phyloP scores from a whole-genome alignment of 2,113 vertebrate genomes.

The Vulpes vulpes region DNA sequence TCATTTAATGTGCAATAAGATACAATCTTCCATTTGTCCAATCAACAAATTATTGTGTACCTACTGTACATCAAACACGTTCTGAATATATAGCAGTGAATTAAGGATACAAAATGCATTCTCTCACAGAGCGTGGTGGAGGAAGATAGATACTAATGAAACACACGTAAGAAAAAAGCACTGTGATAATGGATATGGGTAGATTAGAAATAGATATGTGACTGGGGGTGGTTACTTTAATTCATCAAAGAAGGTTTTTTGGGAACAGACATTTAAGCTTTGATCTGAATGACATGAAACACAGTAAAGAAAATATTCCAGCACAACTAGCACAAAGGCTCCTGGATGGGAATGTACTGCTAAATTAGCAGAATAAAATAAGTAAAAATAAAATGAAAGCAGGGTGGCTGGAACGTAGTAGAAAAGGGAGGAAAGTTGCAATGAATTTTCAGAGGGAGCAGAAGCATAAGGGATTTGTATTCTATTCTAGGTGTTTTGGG shows the following conservation, averaged over 20 bases:
- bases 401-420: background rate
- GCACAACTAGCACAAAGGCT: background rate
- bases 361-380: background rate
- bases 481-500: background rate
- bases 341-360: background rate
- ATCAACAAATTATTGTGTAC: background rate
- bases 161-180: background rate
- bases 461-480: background rate
- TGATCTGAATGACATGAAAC: background rate
- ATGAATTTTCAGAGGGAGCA: background rate
- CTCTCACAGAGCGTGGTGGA: background rate
- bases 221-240: background rate
- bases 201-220: background rate
- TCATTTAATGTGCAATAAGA: conserved; percentile 22
- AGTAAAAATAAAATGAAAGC: background rate
- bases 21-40: background rate
- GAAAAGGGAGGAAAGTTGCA: background rate
- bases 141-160: background rate
- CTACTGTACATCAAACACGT: background rate
- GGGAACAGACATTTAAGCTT: background rate
- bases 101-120: background rate
- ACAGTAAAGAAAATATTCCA: background rate
- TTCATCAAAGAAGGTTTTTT: conserved; percentile 31
- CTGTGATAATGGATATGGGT: background rate
- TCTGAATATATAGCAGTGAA: background rate